phyloP scores from a whole-genome alignment of 2,888 invertebrate species.

The Mesorhabditis spiculigera region DNA sequence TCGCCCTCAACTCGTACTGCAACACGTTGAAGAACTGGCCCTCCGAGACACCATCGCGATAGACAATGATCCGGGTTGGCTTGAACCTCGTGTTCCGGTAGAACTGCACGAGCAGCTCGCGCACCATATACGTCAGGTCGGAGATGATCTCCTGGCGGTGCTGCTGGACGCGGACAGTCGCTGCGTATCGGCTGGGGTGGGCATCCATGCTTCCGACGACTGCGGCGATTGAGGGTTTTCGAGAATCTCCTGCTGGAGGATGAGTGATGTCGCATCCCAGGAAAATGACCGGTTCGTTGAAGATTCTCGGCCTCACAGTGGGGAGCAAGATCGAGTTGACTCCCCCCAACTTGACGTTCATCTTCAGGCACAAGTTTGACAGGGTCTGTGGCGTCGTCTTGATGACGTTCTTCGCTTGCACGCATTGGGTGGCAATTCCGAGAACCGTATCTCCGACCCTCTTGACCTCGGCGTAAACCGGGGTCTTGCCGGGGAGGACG shows the following conservation, averaged over 20 bases:
- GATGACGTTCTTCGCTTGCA: constrained; percentile 99
- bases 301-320: constrained; percentile 83
- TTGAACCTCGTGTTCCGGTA: too few relatives aligned
- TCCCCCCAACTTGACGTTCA: constrained; percentile 98
- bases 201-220: constrained; percentile 99
- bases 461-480: constrained; percentile 84
- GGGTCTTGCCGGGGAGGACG: constrained; percentile 78
- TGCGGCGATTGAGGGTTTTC: constrained; percentile 76
- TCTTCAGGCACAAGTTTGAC: constrained; percentile 97
- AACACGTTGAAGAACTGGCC: constrained; percentile 94
- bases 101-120: constrained; percentile 94
- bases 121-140: constrained; percentile 96
- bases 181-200: constrained; percentile 90
- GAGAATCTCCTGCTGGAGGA: constrained; percentile 95
- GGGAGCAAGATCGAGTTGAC: constrained; percentile 98
- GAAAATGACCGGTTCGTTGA: constrained; percentile 99
- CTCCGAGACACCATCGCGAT: too few relatives aligned
- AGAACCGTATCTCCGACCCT: constrained; percentile 97
- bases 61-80: too few relatives aligned
- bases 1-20: constrained; percentile 93
- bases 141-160: constrained; percentile 91
- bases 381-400: constrained; percentile 99
- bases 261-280: constrained; percentile 99
- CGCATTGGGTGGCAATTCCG: constrained; percentile 99
- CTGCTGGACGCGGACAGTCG: constrained; percentile 88